phyloP scores from a whole-genome alignment of 2,888 invertebrate species.

The Syrphus vitripennis region DNA sequence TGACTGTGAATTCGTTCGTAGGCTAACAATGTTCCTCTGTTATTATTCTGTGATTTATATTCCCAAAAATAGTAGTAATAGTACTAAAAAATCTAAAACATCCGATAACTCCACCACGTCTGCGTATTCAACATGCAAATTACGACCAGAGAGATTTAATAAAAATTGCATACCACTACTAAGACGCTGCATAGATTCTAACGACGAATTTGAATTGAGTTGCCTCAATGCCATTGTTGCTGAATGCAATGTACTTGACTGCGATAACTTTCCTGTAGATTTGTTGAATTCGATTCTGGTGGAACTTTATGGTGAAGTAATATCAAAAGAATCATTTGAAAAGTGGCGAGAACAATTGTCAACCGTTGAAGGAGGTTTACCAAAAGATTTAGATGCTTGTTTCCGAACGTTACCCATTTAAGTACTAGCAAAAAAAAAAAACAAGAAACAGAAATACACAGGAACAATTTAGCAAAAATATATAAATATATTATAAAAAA shows the following conservation, averaged over 20 bases:
- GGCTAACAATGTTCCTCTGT: slow-evolving; percentile 78
- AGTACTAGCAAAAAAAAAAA: not conserved
- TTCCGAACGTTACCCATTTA: slow-evolving; percentile 31
- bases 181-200: slow-evolving; percentile 76
- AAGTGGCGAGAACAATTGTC: slow-evolving; percentile 75
- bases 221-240: slow-evolving; percentile 77
- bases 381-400: slow-evolving; percentile 36
- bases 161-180: slow-evolving; percentile 76
- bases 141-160: slow-evolving; percentile 73
- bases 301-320: slow-evolving; percentile 78
- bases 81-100: slow-evolving; percentile 52
- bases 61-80: slow-evolving; percentile 60
- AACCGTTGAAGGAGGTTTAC: slow-evolving; percentile 9
- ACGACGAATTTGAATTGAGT: slow-evolving; percentile 76
- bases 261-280: slow-evolving; percentile 74
- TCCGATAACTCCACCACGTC: slow-evolving; percentile 32
- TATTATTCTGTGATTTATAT: slow-evolving; percentile 76
- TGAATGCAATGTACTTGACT: slow-evolving; percentile 73
- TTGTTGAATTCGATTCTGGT: slow-evolving; percentile 75
- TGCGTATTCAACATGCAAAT: not conserved
- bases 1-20: slow-evolving; percentile 76
- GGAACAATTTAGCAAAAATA: slow-evolving; percentile 13
- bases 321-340: slow-evolving; percentile 78
- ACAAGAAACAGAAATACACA: slow-evolving; percentile 1
- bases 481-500: not conserved